Evolutionary conservation across 2,113 vertebrate species (phyloP).

Genomic region (Galemys pyrenaicus): DNA sequence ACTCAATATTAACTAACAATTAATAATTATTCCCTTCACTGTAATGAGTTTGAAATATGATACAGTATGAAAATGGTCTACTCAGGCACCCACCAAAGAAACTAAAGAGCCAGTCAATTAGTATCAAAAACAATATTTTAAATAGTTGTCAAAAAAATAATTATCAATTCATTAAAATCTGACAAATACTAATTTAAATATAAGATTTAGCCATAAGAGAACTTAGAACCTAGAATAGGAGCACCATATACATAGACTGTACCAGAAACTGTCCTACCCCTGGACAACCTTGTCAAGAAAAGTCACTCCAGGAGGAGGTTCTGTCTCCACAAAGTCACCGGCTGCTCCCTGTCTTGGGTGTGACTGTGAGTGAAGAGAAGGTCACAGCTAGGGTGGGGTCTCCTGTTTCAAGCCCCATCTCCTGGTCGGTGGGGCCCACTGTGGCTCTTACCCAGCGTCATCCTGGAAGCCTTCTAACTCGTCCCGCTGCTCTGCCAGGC

Average conservation of each 20-base stretch:
- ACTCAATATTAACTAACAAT: constrained; percentile 13
- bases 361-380: not conserved
- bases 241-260: not conserved
- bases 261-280: not conserved
- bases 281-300: not conserved
- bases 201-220: constrained; percentile 23
- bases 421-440: not conserved
- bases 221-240: constrained; percentile 24
- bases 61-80: not conserved
- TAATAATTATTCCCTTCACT: constrained; percentile 19
- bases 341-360: not conserved
- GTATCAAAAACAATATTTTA: not conserved
- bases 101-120: constrained; percentile 23
- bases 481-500: constrained; percentile 94
- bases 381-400: not conserved
- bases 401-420: not conserved
- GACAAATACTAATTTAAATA: not conserved
- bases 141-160: not conserved
- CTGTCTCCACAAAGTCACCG: not conserved
- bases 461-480: constrained; percentile 97
- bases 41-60: constrained; percentile 33
- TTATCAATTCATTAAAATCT: constrained; percentile 28
- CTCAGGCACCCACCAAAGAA: constrained; percentile 1
- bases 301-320: not conserved
- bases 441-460: constrained; percentile 93